Percentiles rank a stretch among this genome's conserved stretches.
Evolutionary conservation across 2,113 vertebrate genomes (phyloP).

Genomic region (Thermophis baileyi): DNA sequence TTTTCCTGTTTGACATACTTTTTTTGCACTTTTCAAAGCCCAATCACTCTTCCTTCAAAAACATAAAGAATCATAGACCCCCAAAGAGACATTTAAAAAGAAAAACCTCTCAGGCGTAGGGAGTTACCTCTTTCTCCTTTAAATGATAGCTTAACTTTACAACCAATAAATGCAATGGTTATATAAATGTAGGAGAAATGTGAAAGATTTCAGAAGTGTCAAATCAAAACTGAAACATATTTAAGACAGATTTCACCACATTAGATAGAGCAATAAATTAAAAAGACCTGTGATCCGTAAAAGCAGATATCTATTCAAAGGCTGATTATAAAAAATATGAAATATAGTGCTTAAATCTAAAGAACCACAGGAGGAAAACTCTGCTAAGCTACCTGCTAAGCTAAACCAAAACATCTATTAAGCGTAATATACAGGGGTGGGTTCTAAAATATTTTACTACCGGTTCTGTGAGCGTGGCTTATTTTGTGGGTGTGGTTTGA

Average conservation of each 20-base stretch:
- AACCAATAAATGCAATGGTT: neutral
- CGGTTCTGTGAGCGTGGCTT: too few species aligned
- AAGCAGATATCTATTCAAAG: neutral
- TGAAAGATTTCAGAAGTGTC: neutral
- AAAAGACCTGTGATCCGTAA: constrained; percentile 10
- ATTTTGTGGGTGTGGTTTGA: too few species aligned
- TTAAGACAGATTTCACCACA: neutral
- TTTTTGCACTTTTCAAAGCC: neutral
- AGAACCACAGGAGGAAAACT: neutral
- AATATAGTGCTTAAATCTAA: neutral
- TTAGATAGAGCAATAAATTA: neutral
- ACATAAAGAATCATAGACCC: neutral
- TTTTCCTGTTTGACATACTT: neutral
- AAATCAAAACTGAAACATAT: neutral
- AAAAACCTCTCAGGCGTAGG: neutral
- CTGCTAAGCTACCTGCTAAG: constrained; percentile 2
- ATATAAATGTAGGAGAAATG: neutral
- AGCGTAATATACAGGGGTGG: neutral
- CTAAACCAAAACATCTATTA: constrained; percentile 15
- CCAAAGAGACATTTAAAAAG: neutral
- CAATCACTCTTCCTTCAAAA: neutral
- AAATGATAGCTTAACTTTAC: neutral
- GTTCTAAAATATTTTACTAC: too few species aligned
- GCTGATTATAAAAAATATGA: neutral
- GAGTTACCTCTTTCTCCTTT: neutral